Percentiles rank a stretch among this genome's conserved stretches.
Evolutionary conservation across 2,888 invertebrate species (phyloP).

Genomic region (Gisinianus flammeolus): DNA sequence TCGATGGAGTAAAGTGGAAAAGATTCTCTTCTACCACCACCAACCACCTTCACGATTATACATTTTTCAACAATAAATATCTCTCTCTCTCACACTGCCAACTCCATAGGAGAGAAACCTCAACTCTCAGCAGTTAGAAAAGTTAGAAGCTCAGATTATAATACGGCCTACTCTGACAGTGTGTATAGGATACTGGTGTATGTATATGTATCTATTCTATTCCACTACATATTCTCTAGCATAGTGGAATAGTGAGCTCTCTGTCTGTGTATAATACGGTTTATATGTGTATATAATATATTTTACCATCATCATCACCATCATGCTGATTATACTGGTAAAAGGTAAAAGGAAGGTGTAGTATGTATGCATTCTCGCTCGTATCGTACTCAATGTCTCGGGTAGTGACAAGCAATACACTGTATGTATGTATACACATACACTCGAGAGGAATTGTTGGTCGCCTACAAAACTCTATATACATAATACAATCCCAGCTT

Average conservation of each 20-base stretch:
- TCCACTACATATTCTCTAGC: not conserved
- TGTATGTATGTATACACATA: not conserved
- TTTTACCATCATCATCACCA: no score
- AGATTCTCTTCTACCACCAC: not conserved
- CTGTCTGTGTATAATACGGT: no score
- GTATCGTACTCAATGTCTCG: no score
- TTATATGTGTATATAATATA: no score
- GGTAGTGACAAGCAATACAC: not conserved
- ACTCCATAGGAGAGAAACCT: slow-evolving; percentile 5
- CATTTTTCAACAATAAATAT: slow-evolving; percentile 4
- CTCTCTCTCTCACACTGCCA: no score
- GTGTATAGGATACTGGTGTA: not conserved
- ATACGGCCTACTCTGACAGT: not conserved
- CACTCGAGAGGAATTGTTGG: not conserved
- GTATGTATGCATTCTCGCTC: no score
- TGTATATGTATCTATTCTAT: not conserved
- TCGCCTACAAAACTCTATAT: not conserved
- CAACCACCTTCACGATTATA: slow-evolving; percentile 15
- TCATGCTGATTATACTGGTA: no score
- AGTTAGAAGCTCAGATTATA: no score
- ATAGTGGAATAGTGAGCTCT: not conserved
- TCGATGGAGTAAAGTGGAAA: no score
- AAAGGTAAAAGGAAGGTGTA: no score
- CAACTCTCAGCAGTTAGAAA: not conserved
- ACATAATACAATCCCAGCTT: not conserved